A percentile compares a stretch with the other conserved stretches of the same genome.
These are phyloP conservation scores for Tichodroma muraria DNA, from an alignment of 2,113 vertebrate genomes.

Conservation along the genomic window DNA sequence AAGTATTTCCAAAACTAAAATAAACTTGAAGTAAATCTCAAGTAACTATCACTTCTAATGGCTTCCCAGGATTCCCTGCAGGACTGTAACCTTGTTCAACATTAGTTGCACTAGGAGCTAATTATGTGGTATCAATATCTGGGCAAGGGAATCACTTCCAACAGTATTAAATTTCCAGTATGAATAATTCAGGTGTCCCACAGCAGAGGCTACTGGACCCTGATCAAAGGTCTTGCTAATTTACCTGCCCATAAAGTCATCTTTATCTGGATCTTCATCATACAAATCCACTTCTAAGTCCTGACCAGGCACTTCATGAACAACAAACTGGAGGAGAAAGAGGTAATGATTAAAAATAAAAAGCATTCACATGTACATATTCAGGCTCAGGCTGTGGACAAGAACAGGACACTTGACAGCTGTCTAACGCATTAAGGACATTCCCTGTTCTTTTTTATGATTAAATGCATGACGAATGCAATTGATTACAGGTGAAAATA, in stretches of 20 bases:
- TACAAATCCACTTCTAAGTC: slow-evolving; percentile 90
- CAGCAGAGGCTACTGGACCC: neutral
- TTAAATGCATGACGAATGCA: neutral
- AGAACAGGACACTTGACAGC: neutral
- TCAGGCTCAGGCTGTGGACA: neutral
- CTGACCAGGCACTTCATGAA: slow-evolving; percentile 93
- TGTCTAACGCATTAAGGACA: neutral
- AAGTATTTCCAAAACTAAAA: neutral
- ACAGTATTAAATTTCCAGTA: neutral
- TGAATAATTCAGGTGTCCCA: neutral
- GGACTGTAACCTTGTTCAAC: neutral
- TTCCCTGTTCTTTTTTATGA: neutral
- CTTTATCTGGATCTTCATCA: slow-evolving; percentile 91
- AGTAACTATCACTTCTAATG: neutral
- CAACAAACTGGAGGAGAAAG: slow-evolving; percentile 78
- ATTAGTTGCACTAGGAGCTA: neutral
- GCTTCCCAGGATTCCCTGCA: neutral
- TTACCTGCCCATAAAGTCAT: slow-evolving; percentile 92
- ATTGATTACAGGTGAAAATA: neutral
- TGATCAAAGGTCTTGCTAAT: neutral
- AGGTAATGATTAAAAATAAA: neutral
- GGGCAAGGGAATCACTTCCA: neutral
- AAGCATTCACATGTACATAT: neutral
- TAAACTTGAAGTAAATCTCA: neutral
- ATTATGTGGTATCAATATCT: neutral